Conservation (phyloP, 2,888 invertebrate species). For the Diarsia rubi region DNA sequence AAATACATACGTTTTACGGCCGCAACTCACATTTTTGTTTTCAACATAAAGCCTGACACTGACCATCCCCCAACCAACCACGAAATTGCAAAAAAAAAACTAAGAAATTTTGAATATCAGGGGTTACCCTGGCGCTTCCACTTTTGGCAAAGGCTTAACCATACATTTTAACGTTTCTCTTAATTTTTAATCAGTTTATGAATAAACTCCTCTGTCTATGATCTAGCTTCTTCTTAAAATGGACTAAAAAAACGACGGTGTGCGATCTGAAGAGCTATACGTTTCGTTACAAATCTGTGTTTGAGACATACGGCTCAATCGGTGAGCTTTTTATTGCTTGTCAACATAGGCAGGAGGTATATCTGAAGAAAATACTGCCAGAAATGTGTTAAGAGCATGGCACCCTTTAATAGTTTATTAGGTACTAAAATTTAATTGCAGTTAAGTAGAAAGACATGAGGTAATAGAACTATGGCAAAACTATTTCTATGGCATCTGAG, state of each 20-base stretch:
- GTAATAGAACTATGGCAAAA: conserved; percentile 53
- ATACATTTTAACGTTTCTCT: not conserved
- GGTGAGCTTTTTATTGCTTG: not conserved
- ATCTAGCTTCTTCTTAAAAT: not conserved
- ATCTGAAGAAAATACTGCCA: conserved; percentile 16
- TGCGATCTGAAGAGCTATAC: not conserved
- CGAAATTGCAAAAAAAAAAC: no score
- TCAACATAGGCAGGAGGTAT: not conserved
- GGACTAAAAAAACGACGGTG: not conserved
- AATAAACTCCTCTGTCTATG: not conserved
- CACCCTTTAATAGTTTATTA: not conserved
- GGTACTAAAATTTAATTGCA: not conserved
- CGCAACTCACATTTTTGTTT: no score
- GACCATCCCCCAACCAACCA: no score
- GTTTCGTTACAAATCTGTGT: not conserved
- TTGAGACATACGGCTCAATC: not conserved
- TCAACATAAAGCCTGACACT: no score
- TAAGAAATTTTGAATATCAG: no score
- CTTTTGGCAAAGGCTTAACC: no score
- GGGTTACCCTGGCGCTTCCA: no score
- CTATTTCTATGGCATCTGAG: conserved; percentile 50
- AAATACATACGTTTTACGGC: no score
- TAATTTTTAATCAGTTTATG: not conserved
- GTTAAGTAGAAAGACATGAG: conserved; percentile 30
- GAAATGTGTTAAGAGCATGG: not conserved